A percentile compares a stretch with the other conserved stretches of the same genome.
Evolutionary conservation across 2,113 vertebrate species (phyloP).

Genomic region (Alexandromys fortis): DNA sequence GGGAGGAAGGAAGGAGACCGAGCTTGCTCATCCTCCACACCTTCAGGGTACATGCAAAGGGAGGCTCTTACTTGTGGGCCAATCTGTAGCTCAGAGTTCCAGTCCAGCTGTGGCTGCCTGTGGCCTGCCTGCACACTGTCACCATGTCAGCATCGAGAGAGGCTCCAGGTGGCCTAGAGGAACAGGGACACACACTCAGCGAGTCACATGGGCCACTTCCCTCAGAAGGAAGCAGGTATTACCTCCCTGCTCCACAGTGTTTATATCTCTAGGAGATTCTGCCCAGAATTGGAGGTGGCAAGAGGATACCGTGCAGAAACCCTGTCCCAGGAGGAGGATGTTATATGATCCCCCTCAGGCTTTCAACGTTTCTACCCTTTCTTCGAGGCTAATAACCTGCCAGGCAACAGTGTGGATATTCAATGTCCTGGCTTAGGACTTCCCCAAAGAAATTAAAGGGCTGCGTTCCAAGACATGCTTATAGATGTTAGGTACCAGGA

Average conservation of each 20-base stretch:
- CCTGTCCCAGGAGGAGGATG: neutral
- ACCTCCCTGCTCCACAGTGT: neutral
- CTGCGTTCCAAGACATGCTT: neutral
- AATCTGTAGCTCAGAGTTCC: constrained; percentile 89
- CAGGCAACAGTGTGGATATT: neutral
- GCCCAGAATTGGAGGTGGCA: no score
- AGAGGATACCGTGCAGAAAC: neutral
- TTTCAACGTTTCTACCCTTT: neutral
- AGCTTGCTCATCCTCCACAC: neutral
- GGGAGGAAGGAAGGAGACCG: neutral
- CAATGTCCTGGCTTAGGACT: neutral
- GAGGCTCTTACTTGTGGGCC: constrained; percentile 87
- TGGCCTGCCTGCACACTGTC: constrained; percentile 89
- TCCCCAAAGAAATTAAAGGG: neutral
- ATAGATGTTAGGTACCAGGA: neutral
- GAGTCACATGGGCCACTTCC: neutral
- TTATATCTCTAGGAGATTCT: neutral
- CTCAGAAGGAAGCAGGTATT: neutral
- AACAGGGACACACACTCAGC: neutral
- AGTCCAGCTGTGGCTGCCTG: constrained; percentile 89
- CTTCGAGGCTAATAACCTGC: neutral
- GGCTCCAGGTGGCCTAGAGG: constrained; percentile 82
- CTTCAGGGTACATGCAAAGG: neutral
- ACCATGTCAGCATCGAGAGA: constrained; percentile 93
- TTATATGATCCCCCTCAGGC: neutral